A percentile compares a stretch with the other conserved stretches of the same genome.
phyloP scores from a whole-genome alignment of 2,113 vertebrate species.

The Perca flavescens region DNA sequence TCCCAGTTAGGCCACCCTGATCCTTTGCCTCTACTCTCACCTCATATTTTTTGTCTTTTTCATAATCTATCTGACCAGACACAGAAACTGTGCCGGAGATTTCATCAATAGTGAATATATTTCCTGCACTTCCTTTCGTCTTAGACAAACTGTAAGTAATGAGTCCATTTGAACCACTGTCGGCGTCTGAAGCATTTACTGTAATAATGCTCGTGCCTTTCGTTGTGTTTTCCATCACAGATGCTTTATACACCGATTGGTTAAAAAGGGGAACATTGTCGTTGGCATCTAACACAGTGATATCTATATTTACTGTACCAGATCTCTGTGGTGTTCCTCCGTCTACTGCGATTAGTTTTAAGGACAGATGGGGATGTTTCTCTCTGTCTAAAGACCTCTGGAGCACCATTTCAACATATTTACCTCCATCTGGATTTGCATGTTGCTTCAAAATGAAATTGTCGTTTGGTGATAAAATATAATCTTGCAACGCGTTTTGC shows the following conservation, averaged over 20 bases:
- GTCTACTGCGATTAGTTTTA: conserved; percentile 57
- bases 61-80: conserved; percentile 68
- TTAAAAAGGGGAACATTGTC: conserved; percentile 63
- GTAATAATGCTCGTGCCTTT: conserved; percentile 12
- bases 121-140: neutral
- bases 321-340: conserved; percentile 67
- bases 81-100: conserved; percentile 44
- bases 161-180: conserved; percentile 68
- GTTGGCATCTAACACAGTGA: conserved; percentile 62
- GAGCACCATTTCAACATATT: conserved; percentile 72
- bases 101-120: conserved; percentile 61
- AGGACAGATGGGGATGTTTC: conserved; percentile 32
- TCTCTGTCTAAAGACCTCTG: conserved; percentile 79
- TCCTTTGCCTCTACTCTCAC: conserved; percentile 71
- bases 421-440: conserved; percentile 25
- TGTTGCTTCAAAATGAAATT: conserved; percentile 68
- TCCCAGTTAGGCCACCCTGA: conserved; percentile 44
- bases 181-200: conserved; percentile 71
- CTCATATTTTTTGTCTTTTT: conserved; percentile 70
- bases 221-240: conserved; percentile 9
- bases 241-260: conserved; percentile 55
- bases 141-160: conserved; percentile 75
- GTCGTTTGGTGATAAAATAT: conserved; percentile 56
- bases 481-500: conserved; percentile 35
- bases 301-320: conserved; percentile 68